phyloP scores from a whole-genome alignment of 2,113 vertebrate species.

The Triplophysa siluroides region DNA sequence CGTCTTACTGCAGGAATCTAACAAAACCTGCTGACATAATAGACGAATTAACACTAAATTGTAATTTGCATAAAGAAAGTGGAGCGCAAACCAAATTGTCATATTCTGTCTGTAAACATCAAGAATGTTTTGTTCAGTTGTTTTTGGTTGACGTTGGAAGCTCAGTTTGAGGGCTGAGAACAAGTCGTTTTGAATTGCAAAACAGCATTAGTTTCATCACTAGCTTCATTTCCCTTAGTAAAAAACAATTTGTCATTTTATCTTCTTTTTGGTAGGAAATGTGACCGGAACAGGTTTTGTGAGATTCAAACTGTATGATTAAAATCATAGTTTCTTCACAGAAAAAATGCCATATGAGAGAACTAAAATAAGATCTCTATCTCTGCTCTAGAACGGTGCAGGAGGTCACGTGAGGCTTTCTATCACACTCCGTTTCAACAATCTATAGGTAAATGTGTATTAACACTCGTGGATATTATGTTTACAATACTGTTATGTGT shows the following conservation, averaged over 20 bases:
- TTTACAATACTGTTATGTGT: conserved; percentile 9
- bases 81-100: no score
- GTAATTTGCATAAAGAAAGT: neutral
- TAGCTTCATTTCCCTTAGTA: no score
- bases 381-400: neutral
- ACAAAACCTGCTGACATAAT: neutral
- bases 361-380: neutral
- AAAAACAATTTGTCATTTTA: neutral
- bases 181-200: no score
- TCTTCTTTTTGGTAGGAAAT: neutral
- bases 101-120: no score
- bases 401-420: neutral
- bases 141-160: no score
- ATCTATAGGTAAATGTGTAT: neutral
- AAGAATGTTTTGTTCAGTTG: no score
- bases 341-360: neutral
- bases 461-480: conserved; percentile 7
- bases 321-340: neutral
- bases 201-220: no score
- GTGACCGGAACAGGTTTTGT: neutral
- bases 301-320: neutral
- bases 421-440: conserved; percentile 6
- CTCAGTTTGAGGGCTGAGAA: no score
- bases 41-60: neutral
- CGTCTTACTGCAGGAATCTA: neutral